Evolutionary conservation across 2,888 invertebrate species (phyloP).

Genomic region (Noctua fimbriata): DNA sequence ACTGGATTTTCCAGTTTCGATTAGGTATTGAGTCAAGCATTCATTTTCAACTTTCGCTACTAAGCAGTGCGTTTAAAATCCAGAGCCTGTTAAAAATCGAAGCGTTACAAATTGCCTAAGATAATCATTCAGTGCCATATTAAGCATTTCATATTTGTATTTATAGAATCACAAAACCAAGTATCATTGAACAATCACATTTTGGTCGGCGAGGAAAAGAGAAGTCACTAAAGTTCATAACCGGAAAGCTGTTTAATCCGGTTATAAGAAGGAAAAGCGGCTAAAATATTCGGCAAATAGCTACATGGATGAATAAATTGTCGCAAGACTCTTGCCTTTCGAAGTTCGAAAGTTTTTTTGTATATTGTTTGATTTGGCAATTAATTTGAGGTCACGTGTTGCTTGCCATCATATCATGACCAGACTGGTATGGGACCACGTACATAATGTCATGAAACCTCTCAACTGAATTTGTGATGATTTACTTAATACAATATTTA

Average conservation of each 20-base stretch:
- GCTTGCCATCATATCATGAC: conserved; percentile 2
- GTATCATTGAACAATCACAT: neutral
- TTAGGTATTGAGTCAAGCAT: neutral
- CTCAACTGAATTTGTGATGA: neutral
- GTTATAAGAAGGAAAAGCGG: conserved; percentile 21
- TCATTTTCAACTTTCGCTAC: neutral
- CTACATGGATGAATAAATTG: conserved; percentile 27
- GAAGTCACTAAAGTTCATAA: conserved; percentile 22
- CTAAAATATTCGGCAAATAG: conserved; percentile 27
- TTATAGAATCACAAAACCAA: neutral
- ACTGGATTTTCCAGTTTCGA: neutral
- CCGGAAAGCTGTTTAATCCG: conserved; percentile 25
- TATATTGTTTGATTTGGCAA: neutral
- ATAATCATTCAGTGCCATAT: neutral
- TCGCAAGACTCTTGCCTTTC: neutral
- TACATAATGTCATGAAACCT: neutral
- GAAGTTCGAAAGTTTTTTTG: conserved; percentile 21
- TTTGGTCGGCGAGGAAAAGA: conserved; percentile 15
- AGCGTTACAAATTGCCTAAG: neutral
- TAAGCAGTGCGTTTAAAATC: neutral
- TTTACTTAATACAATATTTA: neutral
- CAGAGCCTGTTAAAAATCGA: no score
- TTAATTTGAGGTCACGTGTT: conserved; percentile 12
- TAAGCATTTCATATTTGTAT: neutral
- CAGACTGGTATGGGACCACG: neutral